These are phyloP conservation scores for Apodemia duryi DNA, from an alignment of 2,888 invertebrate species.

Conservation along the genomic window DNA sequence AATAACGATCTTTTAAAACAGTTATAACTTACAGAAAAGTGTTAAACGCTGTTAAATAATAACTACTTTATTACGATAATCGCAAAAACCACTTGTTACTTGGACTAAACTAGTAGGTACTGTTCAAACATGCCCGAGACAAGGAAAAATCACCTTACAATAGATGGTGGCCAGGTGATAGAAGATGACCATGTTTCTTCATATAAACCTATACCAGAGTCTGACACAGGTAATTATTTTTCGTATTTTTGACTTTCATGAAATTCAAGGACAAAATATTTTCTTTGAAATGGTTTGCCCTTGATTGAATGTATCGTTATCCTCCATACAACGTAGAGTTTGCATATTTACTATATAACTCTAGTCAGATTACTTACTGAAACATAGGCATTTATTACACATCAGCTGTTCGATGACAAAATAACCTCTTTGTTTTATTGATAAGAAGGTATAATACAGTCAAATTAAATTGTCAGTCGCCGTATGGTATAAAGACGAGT, in stretches of 20 bases:
- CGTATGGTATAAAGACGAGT: background rate
- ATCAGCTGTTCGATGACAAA: background rate
- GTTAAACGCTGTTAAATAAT: background rate
- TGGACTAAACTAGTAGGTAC: slow-evolving; percentile 19
- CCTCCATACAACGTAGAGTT: background rate
- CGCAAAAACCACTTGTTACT: background rate
- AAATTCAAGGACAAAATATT: background rate
- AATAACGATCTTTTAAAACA: no score
- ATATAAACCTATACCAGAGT: slow-evolving; percentile 80
- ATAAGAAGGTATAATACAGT: slow-evolving; percentile 16
- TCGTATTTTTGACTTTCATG: background rate
- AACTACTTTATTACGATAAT: background rate
- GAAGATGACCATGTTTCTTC: slow-evolving; percentile 69
- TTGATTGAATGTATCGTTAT: background rate
- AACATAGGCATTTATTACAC: background rate
- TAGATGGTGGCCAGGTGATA: slow-evolving; percentile 71
- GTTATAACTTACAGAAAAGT: background rate
- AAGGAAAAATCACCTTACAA: slow-evolving; percentile 62
- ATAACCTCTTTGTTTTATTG: slow-evolving; percentile 11
- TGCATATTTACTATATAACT: background rate
- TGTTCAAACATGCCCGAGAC: slow-evolving; percentile 56
- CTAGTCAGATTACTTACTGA: background rate
- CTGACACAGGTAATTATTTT: slow-evolving; percentile 69
- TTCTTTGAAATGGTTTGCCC: background rate
- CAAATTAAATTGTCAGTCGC: slow-evolving; percentile 17